Evolutionary conservation across 2,113 vertebrate species (phyloP).

Genomic region (Myrmecobius fasciatus): DNA sequence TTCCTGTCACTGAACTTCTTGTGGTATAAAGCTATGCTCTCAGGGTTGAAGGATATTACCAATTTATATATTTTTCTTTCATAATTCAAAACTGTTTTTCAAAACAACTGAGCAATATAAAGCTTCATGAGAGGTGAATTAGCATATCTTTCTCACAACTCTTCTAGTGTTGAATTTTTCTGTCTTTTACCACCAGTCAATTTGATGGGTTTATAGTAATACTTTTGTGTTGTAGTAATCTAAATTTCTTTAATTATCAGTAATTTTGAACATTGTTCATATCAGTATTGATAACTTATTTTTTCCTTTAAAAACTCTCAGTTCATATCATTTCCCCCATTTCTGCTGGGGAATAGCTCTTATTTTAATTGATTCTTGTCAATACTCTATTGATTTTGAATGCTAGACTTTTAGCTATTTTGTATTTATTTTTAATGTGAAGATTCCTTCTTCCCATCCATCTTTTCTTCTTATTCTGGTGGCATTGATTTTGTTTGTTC

Average conservation of each 20-base stretch:
- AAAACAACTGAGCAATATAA: neutral
- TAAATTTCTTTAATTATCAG: conserved; percentile 28
- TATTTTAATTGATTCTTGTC: neutral
- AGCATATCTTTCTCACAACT: neutral
- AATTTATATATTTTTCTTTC: neutral
- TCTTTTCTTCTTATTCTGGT: neutral
- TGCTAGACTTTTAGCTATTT: neutral
- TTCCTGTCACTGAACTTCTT: neutral
- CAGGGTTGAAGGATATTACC: neutral
- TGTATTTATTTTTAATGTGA: neutral
- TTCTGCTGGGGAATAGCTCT: neutral
- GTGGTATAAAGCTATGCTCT: neutral
- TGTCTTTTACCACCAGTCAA: neutral
- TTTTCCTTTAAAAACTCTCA: conserved; percentile 9
- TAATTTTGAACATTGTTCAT: neutral
- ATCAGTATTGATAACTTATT: neutral
- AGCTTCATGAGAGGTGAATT: neutral
- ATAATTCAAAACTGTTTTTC: neutral
- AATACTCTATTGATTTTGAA: neutral
- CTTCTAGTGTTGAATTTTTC: neutral
- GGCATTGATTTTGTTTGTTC: neutral
- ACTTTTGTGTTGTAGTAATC: neutral
- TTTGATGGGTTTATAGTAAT: neutral
- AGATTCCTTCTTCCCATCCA: neutral
- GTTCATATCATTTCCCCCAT: conserved; percentile 14